Evolutionary conservation across 2,888 invertebrate genomes (phyloP), one percentile per base, ranked within the genome.

Genomic region (Trisateles emortualis): DNA sequence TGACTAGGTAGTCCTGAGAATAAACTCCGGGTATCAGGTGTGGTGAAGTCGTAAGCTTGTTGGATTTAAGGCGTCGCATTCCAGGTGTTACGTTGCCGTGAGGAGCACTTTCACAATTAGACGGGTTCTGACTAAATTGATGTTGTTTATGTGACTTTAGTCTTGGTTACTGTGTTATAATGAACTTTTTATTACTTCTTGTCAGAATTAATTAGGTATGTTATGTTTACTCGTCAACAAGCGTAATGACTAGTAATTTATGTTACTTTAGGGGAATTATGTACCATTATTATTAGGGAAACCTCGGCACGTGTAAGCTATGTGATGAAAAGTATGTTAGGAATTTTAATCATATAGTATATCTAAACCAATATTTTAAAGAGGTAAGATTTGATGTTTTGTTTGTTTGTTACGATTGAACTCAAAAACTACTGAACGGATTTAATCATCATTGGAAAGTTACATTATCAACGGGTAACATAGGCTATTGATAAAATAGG

Each of bases 21-120:
- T 79, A 73, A 69, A 75, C 68, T 74, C 43, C 22, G 49, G 59
- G 75, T 75, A 78, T 76, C 78, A 75, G 75, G 73, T 80, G 82
- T 59, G 68, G 70, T 72, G 59, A 63, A 66, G 70, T 74, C 71
- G 67, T 79, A 75, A 80, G 78, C 75, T 77, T 56, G 69, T 64
- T 48, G 75, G 75, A 81, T 81, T 79, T 81, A 78, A 74, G 72
- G 75, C 74, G 75, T 77, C 77, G 52, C 68, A 72, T 78, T 75
- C 67, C 72, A 79, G 79, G 77, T 81, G 83, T 79, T 76, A 68
- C 71, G 70, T 76, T 74, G 65, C 74, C 59, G 60, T 72, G 64
- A 49, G 61, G 58, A 70, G 68, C 54, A 67, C 67, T 61, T 57
- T 52, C 59, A 75, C 71, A 69, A 74, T 73, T 71, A 68, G 62